These are phyloP conservation scores for Mycteria americana DNA, from an alignment of 2,797 vertebrate genomes.

Conservation along the genomic window DNA sequence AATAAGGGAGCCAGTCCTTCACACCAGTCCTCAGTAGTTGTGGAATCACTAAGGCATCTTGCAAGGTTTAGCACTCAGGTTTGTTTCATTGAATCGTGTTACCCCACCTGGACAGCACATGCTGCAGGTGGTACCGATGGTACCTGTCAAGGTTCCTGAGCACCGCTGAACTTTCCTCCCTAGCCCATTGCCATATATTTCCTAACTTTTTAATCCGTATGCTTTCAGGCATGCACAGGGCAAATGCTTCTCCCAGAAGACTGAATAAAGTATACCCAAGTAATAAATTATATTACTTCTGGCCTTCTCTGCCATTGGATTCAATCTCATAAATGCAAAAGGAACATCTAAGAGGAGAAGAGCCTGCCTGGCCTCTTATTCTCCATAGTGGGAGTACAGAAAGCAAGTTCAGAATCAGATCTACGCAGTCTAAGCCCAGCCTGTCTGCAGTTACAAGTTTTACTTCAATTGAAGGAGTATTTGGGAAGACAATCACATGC, in stretches of 20 bases:
- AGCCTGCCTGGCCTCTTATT: neutral
- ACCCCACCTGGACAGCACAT: neutral
- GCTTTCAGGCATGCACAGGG: neutral
- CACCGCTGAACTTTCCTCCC: neutral
- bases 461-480: neutral
- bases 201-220: neutral
- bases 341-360: neutral
- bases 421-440: neutral
- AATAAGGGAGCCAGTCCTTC: neutral
- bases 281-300: neutral
- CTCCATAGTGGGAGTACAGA: neutral
- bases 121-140: neutral
- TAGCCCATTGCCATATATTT: neutral
- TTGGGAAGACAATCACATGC: slow-evolving; percentile 19
- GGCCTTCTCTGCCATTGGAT: neutral
- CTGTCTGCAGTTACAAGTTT: neutral
- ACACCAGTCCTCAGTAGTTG: neutral
- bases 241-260: neutral
- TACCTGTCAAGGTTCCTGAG: neutral
- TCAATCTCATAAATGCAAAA: neutral
- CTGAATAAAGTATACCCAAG: neutral
- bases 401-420: neutral
- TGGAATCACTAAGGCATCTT: neutral
- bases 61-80: neutral
- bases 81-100: neutral